Evolutionary conservation across 1,140 invertebrate species (phyloP).

Genomic region (Caerostris darwini): DNA sequence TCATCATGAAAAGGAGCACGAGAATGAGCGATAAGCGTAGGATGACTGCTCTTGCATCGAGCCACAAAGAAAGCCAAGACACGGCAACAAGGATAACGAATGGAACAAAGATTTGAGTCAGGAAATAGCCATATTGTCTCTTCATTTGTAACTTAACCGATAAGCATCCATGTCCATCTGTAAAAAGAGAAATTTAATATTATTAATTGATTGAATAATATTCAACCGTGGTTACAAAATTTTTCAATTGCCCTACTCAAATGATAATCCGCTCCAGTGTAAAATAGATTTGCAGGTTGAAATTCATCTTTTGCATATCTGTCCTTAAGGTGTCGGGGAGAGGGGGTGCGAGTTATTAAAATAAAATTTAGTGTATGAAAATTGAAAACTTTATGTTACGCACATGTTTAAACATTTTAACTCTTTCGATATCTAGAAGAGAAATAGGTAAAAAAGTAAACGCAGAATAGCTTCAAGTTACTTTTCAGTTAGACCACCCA

Average conservation of each 20-base stretch:
- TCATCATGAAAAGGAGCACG: conserved; percentile 72
- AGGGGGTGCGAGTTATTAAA: no score
- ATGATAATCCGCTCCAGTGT: no score
- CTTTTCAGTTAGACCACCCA: no score
- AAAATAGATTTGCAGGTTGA: no score
- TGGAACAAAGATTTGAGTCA: conserved; percentile 68
- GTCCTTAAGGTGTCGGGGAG: no score
- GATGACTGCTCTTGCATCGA: conserved; percentile 68
- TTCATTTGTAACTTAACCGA: conserved; percentile 58
- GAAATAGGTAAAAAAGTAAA: no score
- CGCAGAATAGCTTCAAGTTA: no score
- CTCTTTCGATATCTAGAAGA: no score
- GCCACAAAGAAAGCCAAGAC: conserved; percentile 70
- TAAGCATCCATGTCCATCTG: conserved; percentile 69
- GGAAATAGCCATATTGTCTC: conserved; percentile 61
- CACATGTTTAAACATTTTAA: no score
- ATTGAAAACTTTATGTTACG: no score
- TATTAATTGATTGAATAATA: background rate
- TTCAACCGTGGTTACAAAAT: background rate
- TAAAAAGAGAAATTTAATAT: background rate
- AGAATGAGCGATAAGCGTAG: conserved; percentile 57
- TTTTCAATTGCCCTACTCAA: background rate
- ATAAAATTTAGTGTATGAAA: no score
- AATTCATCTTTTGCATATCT: no score
- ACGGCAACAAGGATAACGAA: conserved; percentile 62